These are phyloP conservation scores for Parnassius mnemosyne DNA, from an alignment of 2,888 invertebrate genomes.

Conservation along the genomic window DNA sequence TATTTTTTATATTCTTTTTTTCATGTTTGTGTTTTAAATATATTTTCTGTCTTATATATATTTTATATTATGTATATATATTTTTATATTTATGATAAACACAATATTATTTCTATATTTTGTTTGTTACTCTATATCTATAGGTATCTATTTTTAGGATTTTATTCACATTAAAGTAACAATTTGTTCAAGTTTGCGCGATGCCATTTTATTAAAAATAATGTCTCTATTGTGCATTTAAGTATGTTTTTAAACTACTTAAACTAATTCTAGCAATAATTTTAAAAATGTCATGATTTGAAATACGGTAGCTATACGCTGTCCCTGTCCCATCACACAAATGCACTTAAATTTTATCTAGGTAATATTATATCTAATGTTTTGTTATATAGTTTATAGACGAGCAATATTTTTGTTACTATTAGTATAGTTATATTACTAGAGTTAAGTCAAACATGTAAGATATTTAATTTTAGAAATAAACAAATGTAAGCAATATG, in stretches of 20 bases:
- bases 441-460: conserved; percentile 60
- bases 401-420: conserved; percentile 76
- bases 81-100: no score
- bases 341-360: conserved; percentile 19
- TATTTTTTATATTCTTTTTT: no score
- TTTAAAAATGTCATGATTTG: not conserved
- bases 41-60: no score
- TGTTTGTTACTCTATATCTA: no score
- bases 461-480: conserved; percentile 66
- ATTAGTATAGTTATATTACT: conserved; percentile 33
- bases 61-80: no score
- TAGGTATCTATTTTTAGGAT: no score
- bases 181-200: no score
- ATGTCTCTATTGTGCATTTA: not conserved
- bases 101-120: no score
- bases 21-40: no score
- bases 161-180: no score
- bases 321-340: conserved; percentile 16
- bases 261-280: no score
- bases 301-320: conserved; percentile 2
- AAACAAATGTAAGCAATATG: conserved; percentile 54
- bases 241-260: not conserved
- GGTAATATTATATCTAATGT: conserved; percentile 29
- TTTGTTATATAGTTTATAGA: conserved; percentile 54
- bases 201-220: no score